phyloP scores from a whole-genome alignment of 2,797 vertebrate species.

The Tapirus indicus region DNA sequence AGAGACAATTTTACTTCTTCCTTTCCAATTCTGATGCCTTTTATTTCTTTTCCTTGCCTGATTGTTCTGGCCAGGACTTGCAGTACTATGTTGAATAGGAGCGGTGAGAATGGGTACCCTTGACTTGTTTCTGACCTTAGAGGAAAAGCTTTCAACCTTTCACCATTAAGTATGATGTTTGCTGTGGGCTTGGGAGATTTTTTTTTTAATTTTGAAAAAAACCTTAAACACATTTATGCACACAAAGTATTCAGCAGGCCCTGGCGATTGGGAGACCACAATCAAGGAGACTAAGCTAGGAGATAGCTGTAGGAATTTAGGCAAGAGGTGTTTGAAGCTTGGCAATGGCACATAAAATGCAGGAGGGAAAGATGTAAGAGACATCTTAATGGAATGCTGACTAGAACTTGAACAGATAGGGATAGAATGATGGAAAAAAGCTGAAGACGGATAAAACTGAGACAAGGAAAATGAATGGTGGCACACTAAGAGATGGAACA shows the following conservation, averaged over 20 bases:
- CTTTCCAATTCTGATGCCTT: not conserved
- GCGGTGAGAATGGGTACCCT: not conserved
- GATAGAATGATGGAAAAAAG: not conserved
- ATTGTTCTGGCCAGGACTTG: not conserved
- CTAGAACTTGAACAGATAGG: not conserved
- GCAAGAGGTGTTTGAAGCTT: not conserved
- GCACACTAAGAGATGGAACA: not conserved
- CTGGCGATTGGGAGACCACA: not conserved
- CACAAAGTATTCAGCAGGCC: not conserved
- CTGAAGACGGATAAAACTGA: not conserved
- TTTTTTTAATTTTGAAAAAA: not conserved
- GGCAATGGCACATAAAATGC: not conserved
- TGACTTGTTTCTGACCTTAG: not conserved
- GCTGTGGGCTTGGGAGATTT: not conserved
- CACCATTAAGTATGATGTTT: not conserved
- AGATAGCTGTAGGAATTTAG: not conserved
- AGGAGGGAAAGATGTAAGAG: not conserved
- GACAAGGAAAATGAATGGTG: not conserved
- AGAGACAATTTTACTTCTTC: not conserved
- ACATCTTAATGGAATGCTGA: not conserved
- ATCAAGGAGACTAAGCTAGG: not conserved
- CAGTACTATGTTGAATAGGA: not conserved
- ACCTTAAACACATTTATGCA: not conserved
- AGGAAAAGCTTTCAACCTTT: not conserved
- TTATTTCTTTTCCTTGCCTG: not conserved